Conservation (phyloP, 1,140 invertebrate species). For the Euwallacea similis region DNA sequence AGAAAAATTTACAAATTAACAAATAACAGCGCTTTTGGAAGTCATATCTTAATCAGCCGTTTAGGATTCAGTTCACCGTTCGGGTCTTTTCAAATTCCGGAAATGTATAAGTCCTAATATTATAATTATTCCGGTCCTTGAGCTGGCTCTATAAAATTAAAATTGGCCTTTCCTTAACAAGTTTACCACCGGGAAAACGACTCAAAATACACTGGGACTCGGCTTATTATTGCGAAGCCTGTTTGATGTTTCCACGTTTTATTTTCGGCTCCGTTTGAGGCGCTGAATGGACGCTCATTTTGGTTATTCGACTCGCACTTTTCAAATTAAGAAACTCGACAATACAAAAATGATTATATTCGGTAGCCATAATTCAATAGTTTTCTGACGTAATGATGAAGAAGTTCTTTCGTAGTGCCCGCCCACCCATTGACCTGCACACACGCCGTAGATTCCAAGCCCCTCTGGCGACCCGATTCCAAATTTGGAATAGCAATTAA, state of each 20-base stretch:
- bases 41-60: too few species aligned
- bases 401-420: too few species aligned
- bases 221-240: background rate
- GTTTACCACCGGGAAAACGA: conserved; percentile 1
- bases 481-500: conserved; percentile 19
- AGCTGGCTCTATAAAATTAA: conserved; percentile 3
- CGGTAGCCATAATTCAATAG: too few species aligned
- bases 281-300: too few species aligned
- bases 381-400: too few species aligned
- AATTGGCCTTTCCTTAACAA: conserved; percentile 4
- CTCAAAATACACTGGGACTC: background rate
- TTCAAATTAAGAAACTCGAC: too few species aligned
- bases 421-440: too few species aligned
- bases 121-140: background rate
- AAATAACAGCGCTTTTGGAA: too few species aligned
- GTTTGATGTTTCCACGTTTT: background rate
- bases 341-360: too few species aligned
- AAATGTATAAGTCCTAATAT: conserved; percentile 3
- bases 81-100: background rate
- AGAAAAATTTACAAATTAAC: too few species aligned
- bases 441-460: background rate
- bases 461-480: background rate
- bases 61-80: background rate
- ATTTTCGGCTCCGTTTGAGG: too few species aligned
- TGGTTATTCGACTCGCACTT: too few species aligned